phyloP scores from a whole-genome alignment of 92 coral and sea anemone genomes.

The Scolanthus callimorphus region DNA sequence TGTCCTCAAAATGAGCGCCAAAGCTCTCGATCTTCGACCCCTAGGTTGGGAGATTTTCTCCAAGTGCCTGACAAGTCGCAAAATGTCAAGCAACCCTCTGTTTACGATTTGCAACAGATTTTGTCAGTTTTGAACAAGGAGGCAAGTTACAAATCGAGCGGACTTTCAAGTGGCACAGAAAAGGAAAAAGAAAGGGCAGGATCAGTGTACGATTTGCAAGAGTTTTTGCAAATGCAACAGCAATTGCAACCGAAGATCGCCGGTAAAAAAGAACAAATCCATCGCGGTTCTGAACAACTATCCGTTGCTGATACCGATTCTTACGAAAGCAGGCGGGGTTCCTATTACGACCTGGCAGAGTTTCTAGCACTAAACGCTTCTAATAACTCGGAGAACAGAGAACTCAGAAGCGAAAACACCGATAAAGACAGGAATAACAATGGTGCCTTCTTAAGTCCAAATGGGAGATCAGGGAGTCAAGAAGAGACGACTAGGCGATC shows the following conservation, averaged over 20 bases:
- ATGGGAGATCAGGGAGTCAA: neutral
- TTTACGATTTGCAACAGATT: slow-evolving; percentile 72
- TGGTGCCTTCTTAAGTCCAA: neutral
- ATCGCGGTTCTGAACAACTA: slow-evolving; percentile 1
- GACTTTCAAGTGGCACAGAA: slow-evolving; percentile 8
- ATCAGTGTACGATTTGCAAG: slow-evolving; percentile 67
- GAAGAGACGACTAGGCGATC: slow-evolving; percentile 33
- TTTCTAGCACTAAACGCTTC: slow-evolving; percentile 48
- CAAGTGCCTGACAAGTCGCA: slow-evolving; percentile 2
- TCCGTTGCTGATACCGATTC: slow-evolving; percentile 4
- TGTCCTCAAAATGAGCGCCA: slow-evolving; percentile 41
- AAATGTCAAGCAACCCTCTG: slow-evolving; percentile 45
- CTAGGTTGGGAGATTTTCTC: neutral
- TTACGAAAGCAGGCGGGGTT: slow-evolving; percentile 42
- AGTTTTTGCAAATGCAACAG: slow-evolving; percentile 38
- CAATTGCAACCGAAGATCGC: slow-evolving; percentile 4
- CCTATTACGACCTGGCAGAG: slow-evolving; percentile 67
- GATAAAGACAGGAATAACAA: neutral
- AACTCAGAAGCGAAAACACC: slow-evolving; percentile 11
- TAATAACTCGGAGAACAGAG: slow-evolving; percentile 7
- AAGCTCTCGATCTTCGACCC: slow-evolving; percentile 17
- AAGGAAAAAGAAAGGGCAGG: slow-evolving; percentile 9
- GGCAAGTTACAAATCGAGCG: neutral
- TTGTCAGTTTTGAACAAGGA: slow-evolving; percentile 53
- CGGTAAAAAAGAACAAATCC: neutral